Base-by-base conservation (phyloP, 2,113 vertebrate genomes). In the Cyprinodon tularosa region DNA sequence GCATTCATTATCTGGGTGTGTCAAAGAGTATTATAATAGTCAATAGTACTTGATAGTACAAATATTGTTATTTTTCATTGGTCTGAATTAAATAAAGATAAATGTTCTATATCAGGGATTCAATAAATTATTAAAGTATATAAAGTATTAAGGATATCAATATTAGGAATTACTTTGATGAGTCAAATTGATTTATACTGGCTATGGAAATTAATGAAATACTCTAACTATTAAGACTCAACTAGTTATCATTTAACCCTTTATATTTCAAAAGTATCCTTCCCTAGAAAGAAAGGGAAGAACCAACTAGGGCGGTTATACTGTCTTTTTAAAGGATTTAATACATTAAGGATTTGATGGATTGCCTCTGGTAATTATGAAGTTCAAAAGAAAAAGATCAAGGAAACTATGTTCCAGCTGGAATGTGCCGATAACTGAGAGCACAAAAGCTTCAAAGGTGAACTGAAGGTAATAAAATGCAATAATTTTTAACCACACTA, bases 341-440 rank as follows among this genome's bases (percentile, higher is more conserved):
- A 66, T 22, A 44, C 20, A 44, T 85, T 50, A 66, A 12, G n/a
- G 44, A 20, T 70, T n/a, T 69, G 66, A 85, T 78, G 38, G 64
- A 85, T 84, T 71, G 68, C 48, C 10, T 80, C 60, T 63, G 79
- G 59, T 77, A 84, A 81, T 83, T 82, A 74, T 57, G 66, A 53
- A 76, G 48, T 82, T 75, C 68, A 81, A 78, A 84, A 70, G 6
- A 72, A 12, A 66, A 13, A 67, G 36, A 69, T 76, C 45, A 76
- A 68, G 61, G 17, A 64, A 76, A 66, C 53, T 48, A 22, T 78
- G 29, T 81, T 82, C 65, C 48, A 57, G 40, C 64, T 65, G 15
- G 57, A 68, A 65, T n/a, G 14, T 53, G 57, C 60, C n/a, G 50
- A 77, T 79, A 65, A 84, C 57, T 72, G 59, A 22, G 65, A 76